Evolutionary conservation across 2,797 vertebrate species (phyloP).

Genomic region (Halcyon smyrnensis): DNA sequence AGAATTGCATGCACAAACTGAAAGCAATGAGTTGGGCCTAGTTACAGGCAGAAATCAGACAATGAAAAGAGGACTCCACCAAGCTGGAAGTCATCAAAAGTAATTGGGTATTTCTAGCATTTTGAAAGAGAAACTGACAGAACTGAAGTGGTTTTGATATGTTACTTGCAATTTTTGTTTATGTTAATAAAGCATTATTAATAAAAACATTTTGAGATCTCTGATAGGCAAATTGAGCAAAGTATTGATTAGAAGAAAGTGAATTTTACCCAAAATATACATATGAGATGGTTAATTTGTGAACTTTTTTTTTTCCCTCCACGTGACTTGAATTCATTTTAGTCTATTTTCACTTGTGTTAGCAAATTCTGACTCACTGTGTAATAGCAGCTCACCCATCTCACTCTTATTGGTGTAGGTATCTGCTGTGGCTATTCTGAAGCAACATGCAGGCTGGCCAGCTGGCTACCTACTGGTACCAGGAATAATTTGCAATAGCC

Average conservation of each 20-base stretch:
- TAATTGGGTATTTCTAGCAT: neutral
- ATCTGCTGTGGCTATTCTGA: neutral
- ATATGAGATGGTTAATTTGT: neutral
- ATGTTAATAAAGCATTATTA: neutral
- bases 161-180: neutral
- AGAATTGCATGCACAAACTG: neutral
- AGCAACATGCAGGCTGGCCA: neutral
- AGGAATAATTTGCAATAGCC: neutral
- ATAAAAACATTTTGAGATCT: neutral
- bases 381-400: neutral
- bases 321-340: neutral
- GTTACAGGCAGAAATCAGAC: neutral
- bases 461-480: neutral
- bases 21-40: neutral
- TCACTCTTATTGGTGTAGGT: neutral
- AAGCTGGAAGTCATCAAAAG: neutral
- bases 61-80: neutral
- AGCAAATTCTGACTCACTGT: neutral
- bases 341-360: neutral
- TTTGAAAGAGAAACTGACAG: neutral
- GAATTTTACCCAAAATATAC: neutral
- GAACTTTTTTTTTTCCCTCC: fast-evolving
- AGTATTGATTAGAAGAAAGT: neutral
- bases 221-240: neutral
- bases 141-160: neutral